Conservation (phyloP, 2,797 vertebrate genomes). For the Podarcis siculus region DNA sequence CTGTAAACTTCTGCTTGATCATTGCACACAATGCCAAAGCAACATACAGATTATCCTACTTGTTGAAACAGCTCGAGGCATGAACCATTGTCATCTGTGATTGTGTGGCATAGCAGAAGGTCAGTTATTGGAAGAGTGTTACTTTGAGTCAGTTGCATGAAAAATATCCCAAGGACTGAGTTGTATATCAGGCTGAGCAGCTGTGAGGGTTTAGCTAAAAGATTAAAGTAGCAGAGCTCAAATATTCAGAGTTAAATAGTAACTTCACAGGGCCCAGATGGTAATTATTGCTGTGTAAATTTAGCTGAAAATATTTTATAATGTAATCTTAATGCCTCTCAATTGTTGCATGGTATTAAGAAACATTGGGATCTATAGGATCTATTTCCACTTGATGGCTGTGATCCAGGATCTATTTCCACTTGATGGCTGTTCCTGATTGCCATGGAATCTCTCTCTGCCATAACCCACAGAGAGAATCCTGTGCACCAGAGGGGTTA, state of each 20-base stretch:
- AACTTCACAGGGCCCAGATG: conserved; percentile 2
- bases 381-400: neutral
- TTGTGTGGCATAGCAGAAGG: conserved; percentile 25
- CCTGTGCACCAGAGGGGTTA: neutral
- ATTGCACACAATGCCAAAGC: conserved; percentile 3
- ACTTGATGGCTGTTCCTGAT: neutral
- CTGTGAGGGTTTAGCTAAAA: conserved; percentile 21
- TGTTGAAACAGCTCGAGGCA: conserved; percentile 13
- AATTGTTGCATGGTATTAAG: conserved; percentile 6
- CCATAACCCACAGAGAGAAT: neutral
- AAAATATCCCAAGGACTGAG: conserved; percentile 18
- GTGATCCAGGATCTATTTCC: neutral
- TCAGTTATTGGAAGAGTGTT: conserved; percentile 24
- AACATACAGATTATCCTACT: conserved; percentile 6
- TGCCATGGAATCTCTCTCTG: neutral
- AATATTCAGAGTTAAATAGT: conserved; percentile 10
- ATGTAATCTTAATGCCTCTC: neutral
- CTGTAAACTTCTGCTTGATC: conserved; percentile 40
- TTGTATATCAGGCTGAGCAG: conserved; percentile 12
- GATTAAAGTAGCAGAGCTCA: neutral
- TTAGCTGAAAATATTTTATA: conserved; percentile 24
- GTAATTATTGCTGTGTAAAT: neutral
- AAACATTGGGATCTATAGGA: neutral
- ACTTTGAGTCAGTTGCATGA: conserved; percentile 20
- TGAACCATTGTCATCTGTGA: conserved; percentile 13